phyloP scores from a whole-genome alignment of 2,888 invertebrate species.

The Troides oblongomaculatus region DNA sequence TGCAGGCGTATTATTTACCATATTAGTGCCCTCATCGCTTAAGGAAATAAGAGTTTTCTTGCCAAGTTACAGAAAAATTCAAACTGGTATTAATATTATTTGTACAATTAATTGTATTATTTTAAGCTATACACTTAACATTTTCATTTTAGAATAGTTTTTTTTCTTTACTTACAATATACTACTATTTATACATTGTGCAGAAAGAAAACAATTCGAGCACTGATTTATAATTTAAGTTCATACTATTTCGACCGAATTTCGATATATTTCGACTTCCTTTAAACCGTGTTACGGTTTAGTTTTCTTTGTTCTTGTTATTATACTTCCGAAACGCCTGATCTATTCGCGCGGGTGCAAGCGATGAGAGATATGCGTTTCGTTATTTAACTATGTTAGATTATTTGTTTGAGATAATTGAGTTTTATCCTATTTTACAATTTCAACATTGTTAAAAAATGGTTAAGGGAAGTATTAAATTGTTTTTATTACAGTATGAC shows the following conservation, averaged over 20 bases:
- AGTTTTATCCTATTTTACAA: not conserved
- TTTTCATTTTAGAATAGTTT: conserved; percentile 22
- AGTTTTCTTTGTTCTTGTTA: not conserved
- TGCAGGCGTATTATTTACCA: too few species aligned
- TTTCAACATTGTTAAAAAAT: not conserved
- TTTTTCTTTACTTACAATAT: not conserved
- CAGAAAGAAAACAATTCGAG: conserved; percentile 56
- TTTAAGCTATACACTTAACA: conserved; percentile 29
- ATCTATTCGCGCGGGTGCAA: conserved; percentile 61
- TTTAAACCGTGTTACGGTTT: conserved; percentile 34
- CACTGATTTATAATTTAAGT: conserved; percentile 57
- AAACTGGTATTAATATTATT: conserved; percentile 23
- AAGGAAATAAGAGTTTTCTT: not conserved
- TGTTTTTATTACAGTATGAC: conserved; percentile 52
- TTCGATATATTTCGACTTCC: conserved; percentile 66
- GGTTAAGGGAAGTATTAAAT: conserved; percentile 67
- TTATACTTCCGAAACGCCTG: conserved; percentile 48
- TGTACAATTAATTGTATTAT: not conserved
- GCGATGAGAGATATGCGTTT: conserved; percentile 59
- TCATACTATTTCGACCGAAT: conserved; percentile 57
- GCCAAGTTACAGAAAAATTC: conserved; percentile 6
- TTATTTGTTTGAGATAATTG: not conserved
- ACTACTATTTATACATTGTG: conserved; percentile 32
- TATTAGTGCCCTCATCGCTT: too few species aligned
- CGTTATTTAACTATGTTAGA: conserved; percentile 33